Evolutionary conservation across 2,888 invertebrate genomes (phyloP), one percentile per base, ranked within the genome.

Genomic region (Graphium colonna): DNA sequence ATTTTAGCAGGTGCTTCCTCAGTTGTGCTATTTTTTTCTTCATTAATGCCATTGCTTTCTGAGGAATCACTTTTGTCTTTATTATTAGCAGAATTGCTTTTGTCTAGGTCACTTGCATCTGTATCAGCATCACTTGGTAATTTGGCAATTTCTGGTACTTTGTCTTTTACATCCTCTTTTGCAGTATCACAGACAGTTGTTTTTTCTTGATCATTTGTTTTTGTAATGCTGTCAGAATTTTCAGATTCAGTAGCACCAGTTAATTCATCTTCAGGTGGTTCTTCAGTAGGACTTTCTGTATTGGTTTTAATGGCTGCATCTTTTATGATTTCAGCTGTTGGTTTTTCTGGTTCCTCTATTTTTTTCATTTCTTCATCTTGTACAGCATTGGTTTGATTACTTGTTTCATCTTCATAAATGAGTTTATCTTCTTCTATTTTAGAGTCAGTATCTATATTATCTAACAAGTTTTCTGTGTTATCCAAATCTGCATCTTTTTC

Each of bases 21-120:
- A 21, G 21, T 5, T 2, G 5, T 21, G 21, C 21, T 21, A 21
- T 21, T 21, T 3, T 21, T 21, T 21, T 21, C 21, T 21, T 21
- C 21, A 5, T 2, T 21, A 21, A 21, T 21, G 21, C 5, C 21
- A 21, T 5, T 48, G 16, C 38, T 31, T 15, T 44, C 42, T 61
- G 60, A 10, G 43, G 43, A 36, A 51, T 60, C 18, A 76, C 75
- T 31, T 71, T 70, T 21, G 55, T 59, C 45, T 45, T 58, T 2
- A 56, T 52, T 57, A 39, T 52, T 45, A 31, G 44, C 18, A 8
- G 28, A 51, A 1, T 7, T 33, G n/a, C 33, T 46, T 13, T 15
- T 9, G 16, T 4, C 48, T 28, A 12, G 42, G 7, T 28, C 17
- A 47, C 43, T 28, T 28, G 17, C 0, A 12, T 48, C 52, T 17